A percentile compares a stretch with the other conserved stretches of the same genome.
Evolutionary conservation across 2,797 vertebrate genomes (phyloP).

Genomic region (Spinus olivaceus): DNA sequence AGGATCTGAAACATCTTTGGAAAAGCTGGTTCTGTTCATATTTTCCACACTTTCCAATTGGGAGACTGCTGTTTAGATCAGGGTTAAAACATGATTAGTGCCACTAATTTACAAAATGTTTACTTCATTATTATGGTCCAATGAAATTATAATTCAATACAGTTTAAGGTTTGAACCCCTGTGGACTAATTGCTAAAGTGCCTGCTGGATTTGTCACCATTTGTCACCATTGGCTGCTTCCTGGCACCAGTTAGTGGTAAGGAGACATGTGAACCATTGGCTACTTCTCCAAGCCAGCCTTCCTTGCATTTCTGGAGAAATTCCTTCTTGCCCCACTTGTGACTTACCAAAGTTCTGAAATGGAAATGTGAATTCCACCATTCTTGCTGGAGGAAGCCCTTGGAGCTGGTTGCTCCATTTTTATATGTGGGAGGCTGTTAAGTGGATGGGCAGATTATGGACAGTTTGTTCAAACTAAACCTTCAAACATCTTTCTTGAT

Average conservation of each 20-base stretch:
- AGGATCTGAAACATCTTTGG: not conserved
- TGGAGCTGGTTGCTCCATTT: not conserved
- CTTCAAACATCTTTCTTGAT: not conserved
- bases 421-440: not conserved
- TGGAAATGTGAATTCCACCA: not conserved
- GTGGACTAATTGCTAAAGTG: not conserved
- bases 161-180: conserved; percentile 49
- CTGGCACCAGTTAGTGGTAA: not conserved
- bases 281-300: not conserved
- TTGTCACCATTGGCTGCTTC: not conserved
- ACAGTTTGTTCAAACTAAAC: not conserved
- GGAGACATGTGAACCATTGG: not conserved
- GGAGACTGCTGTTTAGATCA: not conserved
- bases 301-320: not conserved
- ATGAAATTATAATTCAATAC: conserved; percentile 54
- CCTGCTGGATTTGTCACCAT: not conserved
- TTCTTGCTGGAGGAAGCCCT: not conserved
- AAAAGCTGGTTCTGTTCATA: not conserved
- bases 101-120: conserved; percentile 28
- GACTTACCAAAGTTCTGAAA: not conserved
- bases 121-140: conserved; percentile 27
- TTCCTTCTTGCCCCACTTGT: not conserved
- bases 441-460: not conserved
- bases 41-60: not conserved
- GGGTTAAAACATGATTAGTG: conserved; percentile 12